Evolutionary conservation across 2,888 invertebrate species (phyloP), one percentile per base, ranked within the genome.

Genomic region (Rotaria sp.): DNA sequence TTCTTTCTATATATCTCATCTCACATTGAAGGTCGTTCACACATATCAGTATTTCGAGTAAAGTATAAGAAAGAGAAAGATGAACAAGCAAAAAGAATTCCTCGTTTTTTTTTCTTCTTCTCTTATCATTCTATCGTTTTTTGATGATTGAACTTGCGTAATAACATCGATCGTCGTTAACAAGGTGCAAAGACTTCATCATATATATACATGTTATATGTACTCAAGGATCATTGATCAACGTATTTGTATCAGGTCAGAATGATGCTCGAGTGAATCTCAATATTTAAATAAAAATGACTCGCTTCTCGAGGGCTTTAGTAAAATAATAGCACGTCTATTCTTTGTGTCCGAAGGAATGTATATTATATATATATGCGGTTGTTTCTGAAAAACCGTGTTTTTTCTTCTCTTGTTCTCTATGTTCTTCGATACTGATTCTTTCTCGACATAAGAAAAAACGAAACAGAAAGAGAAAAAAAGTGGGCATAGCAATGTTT

Each of bases 141-240:
- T 67, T 67, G 35, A 35, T 67, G 67, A 67, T 67, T 67, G 67
- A 67, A 38, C 67, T 67, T 67, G 67, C 67, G 67, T 67, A 67
- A 67, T 67, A 67, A 21, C 67, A 67, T 35, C 35, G 67, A 38
- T 35, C 15, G 67, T 30, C 21, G 67, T 67, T 67, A 67, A 67
- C 67, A 67, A 35, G 35, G 67, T 67, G 67, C 67, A 38, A 67
- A 67, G 35, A 67, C 35, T 67, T 35, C 67, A 67, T 67, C 35
- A 21, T 59, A 59, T 30, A 59, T 30, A 59, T 59, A 59, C 8
- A 30, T 35, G 35, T 35, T n/a, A 35, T 35, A 67, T 67, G 67
- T 67, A 67, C 67, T 67, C 67, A 67, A 67, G 21, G 35, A 67
- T 67, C 67, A 30, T 67, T 67, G 67, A 67, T 35, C 67, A 67